Base-by-base conservation (phyloP, 2,797 vertebrate species). In the Pseudocheirus occidentalis region DNA sequence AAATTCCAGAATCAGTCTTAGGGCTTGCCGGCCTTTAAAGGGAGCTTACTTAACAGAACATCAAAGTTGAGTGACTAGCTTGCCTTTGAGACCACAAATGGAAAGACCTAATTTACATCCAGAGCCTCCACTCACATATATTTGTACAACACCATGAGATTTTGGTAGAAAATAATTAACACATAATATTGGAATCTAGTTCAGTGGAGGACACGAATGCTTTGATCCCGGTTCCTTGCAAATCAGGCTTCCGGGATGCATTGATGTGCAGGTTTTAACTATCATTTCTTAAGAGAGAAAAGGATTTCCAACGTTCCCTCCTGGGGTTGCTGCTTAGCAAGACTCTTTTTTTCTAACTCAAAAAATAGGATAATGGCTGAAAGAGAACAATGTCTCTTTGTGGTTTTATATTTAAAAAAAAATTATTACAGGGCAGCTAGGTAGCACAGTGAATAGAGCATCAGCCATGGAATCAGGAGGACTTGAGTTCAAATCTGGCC, bases 161-260 rank as follows among this genome's bases (percentile, higher is more conserved):
- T 18, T 94, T n/a, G 92, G 91, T 40, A 90, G 94, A 93, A 96
- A 96, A 96, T 96, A 91, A 97, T 98, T 94, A 95, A 96, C 95
- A 95, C 93, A 93, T 92, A 62, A 91, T 91, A 95, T 91, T 98
- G 90, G 92, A 97, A 93, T 96, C 95, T 92, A 97, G 94, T 59
- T 94, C 93, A 92, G 28, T 5, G 52, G 95, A 96, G 90, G 53
- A 50, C n/a, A 91, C 7, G 89, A 90, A 97, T 55, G 66, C 96
- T 98, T 96, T 95, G 97, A 96, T 97, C 73, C 90, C 54, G 13
- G 29, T 57, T 5, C 1, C 0, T 90, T 0, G 0, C 94, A 50
- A 90, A 96, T 62, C 96, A 91, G 90, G 55, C 3, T 95, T 95
- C n/a, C 0, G 2, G 56, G 94, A 46, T 55, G n/a, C 52, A 13